Base-by-base conservation (phyloP, 2,797 vertebrate genomes). In the Sebastes cheni region DNA sequence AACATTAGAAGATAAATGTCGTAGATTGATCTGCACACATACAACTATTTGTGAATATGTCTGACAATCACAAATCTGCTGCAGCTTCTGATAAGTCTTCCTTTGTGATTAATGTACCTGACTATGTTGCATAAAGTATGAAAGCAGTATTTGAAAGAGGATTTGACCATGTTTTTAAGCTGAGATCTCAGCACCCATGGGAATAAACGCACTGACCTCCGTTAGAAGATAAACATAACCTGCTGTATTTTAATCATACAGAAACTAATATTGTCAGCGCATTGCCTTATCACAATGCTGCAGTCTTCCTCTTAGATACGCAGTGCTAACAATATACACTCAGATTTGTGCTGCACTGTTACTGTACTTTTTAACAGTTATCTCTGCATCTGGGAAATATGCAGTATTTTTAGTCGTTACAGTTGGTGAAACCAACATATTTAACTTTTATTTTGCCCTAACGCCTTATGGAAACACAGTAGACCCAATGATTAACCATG, bases 251-350 rank as follows among this genome's bases (percentile, higher is more conserved):
- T 68, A 29, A 83, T 79, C 36, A 59, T 30, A 59, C 58, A 80
- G 39, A 60, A 32, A 68, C 46, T 65, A 27, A 77, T 91, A 89
- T 92, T 90, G 91, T 79, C 56, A 88, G 82, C 13, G 6, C 62
- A n/a, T 29, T 75, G 65, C 50, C 89, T 92, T 94, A 93, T 95
- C 90, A 89, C 86, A 77, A 18, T 12, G 67, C 68, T 78, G 59
- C 93, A 93, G 86, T 86, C 88, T 91, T 92, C 89, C 89, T 92
- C 91, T 90, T 60, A 69, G 78, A 81, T 73, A 71, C 42, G 62
- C 75, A 67, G 59, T 0, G 6, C 86, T 83, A 90, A 86, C 69
- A 85, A 91, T 86, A 90, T 4, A 75, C 79, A 59, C 72, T 67
- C 84, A 86, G 86, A 83, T 91, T 86, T 90, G 71, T 67, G 67